A percentile compares a stretch with the other conserved stretches of the same genome.
These are phyloP conservation scores for Tauraco hartlaubi DNA, from an alignment of 2,797 vertebrate species.

Conservation along the genomic window DNA sequence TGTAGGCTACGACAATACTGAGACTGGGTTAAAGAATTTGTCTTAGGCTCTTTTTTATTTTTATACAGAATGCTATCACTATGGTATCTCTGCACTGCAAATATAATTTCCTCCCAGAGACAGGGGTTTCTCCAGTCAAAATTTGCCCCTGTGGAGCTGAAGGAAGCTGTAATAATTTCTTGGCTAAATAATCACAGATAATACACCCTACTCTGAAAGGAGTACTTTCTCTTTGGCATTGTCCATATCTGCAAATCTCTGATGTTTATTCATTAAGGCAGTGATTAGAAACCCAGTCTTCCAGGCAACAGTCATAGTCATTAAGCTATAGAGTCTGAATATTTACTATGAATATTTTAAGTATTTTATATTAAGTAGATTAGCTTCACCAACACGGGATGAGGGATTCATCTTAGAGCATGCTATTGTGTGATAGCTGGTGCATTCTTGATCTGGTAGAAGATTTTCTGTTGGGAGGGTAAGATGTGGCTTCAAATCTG, in stretches of 20 bases:
- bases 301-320: not conserved
- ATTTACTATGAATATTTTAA: constrained; percentile 39
- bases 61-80: not conserved
- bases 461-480: not conserved
- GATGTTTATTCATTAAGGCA: constrained; percentile 44
- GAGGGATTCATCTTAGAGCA: not conserved
- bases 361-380: constrained; percentile 46
- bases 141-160: not conserved
- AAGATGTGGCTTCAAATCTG: not conserved
- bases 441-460: not conserved
- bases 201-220: not conserved
- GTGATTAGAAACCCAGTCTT: constrained; percentile 37
- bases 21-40: constrained; percentile 18
- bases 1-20: constrained; percentile 55
- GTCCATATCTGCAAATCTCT: constrained; percentile 28
- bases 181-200: constrained; percentile 8
- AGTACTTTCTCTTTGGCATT: not conserved
- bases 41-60: not conserved
- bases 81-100: not conserved
- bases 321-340: constrained; percentile 11
- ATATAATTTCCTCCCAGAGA: not conserved
- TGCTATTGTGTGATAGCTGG: not conserved
- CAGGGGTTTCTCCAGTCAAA: not conserved
- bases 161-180: not conserved
- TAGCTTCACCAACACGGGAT: not conserved